Evolutionary conservation across 2,797 vertebrate genomes (phyloP), one percentile per base, ranked within the genome.

Genomic region (Distichodus sexfasciatus): DNA sequence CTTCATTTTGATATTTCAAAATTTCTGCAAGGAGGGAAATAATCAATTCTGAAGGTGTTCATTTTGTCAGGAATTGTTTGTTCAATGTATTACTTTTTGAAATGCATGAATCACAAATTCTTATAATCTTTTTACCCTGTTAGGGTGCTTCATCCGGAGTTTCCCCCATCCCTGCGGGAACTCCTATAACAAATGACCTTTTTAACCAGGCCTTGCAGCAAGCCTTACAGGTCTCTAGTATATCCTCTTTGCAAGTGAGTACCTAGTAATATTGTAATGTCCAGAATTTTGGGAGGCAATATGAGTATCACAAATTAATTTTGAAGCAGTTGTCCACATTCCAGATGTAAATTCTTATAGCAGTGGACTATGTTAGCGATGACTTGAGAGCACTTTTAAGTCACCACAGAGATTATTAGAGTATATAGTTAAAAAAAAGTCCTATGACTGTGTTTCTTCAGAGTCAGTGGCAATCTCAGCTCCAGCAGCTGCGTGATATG

Each of bases 181-280:
- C 92, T 0, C 92, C 93, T 33, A 94, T 94, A 84, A 94, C 93
- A 69, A 94, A 93, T 0, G 91, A 94, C 71, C 88, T 94, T 69
- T 94, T 94, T 85, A 94, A 91, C 82, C 93, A 94, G 84, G 93
- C 93, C 23, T 84, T 94, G 0, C 93, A 94, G 38, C 93, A 94
- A 0, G 93, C 93, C 28, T 80, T 94, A 21, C 93, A 94, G 81
- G 91, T 93, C 17, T 94, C 93, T 0, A 94, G 89, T 72, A 92
- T 94, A 82, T 91, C 93, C 40, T 85, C 81, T 59, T 82, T 92
- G 48, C 92, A 94, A 88, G 93, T 94, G 46, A 82, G 90, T 66
- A 31, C 38, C 1, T 33, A 23, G 23, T 43, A 11, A 46, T 33
- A 21, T 21, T 61, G 1, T 29, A 1, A 40, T 28, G 26, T n/a